Percentiles rank a stretch among this genome's conserved stretches.
These are phyloP conservation scores for Megaceryle alcyon DNA, from an alignment of 2,797 vertebrate species.

Conservation along the genomic window DNA sequence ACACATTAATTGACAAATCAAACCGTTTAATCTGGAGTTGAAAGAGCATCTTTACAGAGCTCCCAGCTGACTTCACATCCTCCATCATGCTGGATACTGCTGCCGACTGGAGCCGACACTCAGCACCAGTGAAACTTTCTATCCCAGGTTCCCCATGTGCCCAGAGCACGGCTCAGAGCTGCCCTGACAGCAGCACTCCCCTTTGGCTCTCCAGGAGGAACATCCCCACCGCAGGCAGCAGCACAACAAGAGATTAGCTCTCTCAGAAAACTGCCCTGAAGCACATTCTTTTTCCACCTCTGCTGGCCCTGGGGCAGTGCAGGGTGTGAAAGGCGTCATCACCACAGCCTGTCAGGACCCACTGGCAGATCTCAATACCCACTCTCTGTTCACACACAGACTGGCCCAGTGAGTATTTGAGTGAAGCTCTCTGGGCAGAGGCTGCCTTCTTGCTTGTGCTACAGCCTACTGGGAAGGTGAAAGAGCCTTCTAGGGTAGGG, in stretches of 20 bases:
- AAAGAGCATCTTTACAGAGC: background rate
- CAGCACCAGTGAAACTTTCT: background rate
- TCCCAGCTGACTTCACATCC: background rate
- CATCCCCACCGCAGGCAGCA: background rate
- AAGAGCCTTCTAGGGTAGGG: background rate
- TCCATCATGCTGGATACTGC: rapidly evolving
- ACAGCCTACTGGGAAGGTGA: background rate
- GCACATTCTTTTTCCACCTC: background rate
- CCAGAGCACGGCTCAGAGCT: background rate
- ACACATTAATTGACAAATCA: background rate
- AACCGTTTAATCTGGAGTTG: background rate
- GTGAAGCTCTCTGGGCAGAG: background rate
- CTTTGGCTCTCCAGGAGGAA: background rate
- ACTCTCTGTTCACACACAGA: background rate
- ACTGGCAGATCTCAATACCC: background rate
- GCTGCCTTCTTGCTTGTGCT: background rate
- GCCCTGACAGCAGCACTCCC: background rate
- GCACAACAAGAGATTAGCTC: background rate
- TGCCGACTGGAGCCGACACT: background rate
- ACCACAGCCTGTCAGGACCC: background rate
- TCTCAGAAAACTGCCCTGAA: background rate
- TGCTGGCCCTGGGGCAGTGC: background rate
- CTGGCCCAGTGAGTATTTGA: background rate
- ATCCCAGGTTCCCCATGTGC: rapidly evolving
- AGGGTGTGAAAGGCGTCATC: background rate